Conservation (phyloP, 2,888 invertebrate species). For the Eilema caniola region DNA sequence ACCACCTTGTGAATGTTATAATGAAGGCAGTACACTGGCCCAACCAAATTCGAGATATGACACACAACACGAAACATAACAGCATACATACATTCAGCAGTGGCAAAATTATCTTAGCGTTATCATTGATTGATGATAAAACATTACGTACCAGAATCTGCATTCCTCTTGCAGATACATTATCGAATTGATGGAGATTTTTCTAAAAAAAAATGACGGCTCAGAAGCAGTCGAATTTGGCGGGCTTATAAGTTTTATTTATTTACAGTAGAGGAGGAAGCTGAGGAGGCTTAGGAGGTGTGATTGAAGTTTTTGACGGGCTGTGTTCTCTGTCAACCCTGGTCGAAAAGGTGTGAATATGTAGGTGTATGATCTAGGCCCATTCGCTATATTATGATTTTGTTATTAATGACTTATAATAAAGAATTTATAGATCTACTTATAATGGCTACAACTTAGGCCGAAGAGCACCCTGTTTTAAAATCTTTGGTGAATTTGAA, state of each 20-base stretch:
- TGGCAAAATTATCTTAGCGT: neutral
- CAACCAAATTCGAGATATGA: neutral
- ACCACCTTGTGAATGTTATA: no score
- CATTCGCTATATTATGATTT: no score
- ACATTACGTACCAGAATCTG: neutral
- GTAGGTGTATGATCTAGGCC: no score
- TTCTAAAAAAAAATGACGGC: neutral
- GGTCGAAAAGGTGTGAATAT: no score
- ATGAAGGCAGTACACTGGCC: neutral
- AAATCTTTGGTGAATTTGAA: no score
- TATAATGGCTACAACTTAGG: no score
- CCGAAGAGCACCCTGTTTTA: no score
- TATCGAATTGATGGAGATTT: neutral
- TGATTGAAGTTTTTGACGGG: neutral
- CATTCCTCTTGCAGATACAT: slow-evolving; percentile 4
- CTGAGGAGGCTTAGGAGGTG: neutral
- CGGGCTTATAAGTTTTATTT: neutral
- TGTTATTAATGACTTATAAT: no score
- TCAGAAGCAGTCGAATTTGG: neutral
- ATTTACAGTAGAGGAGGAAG: neutral
- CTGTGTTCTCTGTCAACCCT: no score
- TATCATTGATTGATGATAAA: neutral
- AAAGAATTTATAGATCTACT: no score
- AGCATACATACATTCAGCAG: neutral
- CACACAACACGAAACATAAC: neutral